These are phyloP conservation scores for Calyptommatus sinebrachiatus DNA, from an alignment of 2,113 vertebrate species.

Conservation along the genomic window DNA sequence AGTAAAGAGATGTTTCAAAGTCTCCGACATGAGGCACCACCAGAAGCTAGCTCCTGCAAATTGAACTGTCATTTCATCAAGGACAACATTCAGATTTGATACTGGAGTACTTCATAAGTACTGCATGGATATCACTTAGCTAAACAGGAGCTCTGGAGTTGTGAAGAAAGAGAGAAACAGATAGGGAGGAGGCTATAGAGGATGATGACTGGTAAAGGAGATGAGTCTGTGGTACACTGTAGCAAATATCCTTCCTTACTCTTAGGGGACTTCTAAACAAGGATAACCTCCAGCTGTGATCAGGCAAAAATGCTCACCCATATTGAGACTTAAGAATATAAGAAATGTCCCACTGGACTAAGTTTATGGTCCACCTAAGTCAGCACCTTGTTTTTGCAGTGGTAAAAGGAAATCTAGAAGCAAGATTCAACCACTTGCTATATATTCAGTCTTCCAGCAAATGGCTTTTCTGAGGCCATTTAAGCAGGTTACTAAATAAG, in stretches of 20 bases:
- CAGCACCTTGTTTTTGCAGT: too few species aligned
- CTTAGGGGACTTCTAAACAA: not conserved
- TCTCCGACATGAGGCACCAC: not conserved
- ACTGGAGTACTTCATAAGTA: not conserved
- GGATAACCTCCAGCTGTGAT: too few species aligned
- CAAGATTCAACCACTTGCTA: too few species aligned
- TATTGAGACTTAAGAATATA: too few species aligned
- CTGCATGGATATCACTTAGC: constrained; percentile 17
- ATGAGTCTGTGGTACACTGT: not conserved
- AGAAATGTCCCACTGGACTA: too few species aligned
- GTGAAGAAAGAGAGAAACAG: not conserved
- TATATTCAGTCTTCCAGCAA: too few species aligned
- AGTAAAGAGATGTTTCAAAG: not conserved
- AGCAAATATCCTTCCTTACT: not conserved
- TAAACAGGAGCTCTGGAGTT: not conserved
- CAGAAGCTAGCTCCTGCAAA: constrained; percentile 19
- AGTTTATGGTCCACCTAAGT: too few species aligned
- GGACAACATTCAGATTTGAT: not conserved
- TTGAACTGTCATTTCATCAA: constrained; percentile 41
- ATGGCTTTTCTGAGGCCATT: too few species aligned
- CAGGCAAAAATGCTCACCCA: too few species aligned
- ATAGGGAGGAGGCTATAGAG: too few species aligned
- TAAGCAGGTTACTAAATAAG: not conserved
- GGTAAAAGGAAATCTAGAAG: too few species aligned
- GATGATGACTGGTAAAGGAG: too few species aligned